These are phyloP conservation scores for Phymatocera aterrima DNA, from an alignment of 2,888 invertebrate species.

Conservation along the genomic window DNA sequence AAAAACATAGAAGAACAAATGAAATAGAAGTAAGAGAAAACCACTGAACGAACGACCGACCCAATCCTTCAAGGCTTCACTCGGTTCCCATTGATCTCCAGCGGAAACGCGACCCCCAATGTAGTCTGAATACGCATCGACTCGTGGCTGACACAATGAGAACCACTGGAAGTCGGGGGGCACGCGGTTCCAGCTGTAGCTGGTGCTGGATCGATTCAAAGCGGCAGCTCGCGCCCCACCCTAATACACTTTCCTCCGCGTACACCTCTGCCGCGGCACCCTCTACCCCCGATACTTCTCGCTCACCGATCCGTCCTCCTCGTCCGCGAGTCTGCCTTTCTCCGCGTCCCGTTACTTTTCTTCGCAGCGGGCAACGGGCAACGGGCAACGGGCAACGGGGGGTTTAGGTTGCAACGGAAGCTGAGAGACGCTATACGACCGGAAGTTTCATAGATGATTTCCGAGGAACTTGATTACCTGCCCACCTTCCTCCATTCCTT, in stretches of 20 bases:
- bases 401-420: neutral
- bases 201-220: conserved; percentile 72
- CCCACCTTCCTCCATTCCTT: no score
- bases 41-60: neutral
- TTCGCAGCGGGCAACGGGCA: neutral
- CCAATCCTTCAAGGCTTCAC: neutral
- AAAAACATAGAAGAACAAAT: neutral
- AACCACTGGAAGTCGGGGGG: conserved; percentile 62
- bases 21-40: neutral
- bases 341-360: conserved; percentile 12
- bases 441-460: conserved; percentile 29
- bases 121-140: neutral
- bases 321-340: neutral
- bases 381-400: neutral
- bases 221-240: conserved; percentile 71
- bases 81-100: neutral
- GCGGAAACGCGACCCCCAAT: neutral
- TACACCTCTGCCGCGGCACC: conserved; percentile 45
- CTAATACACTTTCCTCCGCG: conserved; percentile 68
- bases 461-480: neutral
- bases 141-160: conserved; percentile 56
- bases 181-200: conserved; percentile 66
- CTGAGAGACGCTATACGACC: conserved; percentile 24
- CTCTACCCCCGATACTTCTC: conserved; percentile 52
- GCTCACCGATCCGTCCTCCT: conserved; percentile 15